These are phyloP conservation scores for Oreotrochilus melanogaster DNA, from an alignment of 2,113 vertebrate genomes.

Conservation along the genomic window DNA sequence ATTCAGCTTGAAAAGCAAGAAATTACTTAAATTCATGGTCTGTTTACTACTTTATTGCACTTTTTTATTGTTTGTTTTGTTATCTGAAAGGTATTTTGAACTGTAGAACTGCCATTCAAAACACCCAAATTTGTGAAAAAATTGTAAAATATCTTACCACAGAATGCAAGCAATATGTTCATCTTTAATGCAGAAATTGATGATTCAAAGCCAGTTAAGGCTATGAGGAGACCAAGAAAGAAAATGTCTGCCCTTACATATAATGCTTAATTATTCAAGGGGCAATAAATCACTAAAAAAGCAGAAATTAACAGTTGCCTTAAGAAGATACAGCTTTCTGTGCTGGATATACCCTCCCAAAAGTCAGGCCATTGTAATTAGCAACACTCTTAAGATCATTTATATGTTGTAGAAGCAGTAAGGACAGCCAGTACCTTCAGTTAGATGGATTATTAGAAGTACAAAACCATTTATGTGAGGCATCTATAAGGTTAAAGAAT, in stretches of 20 bases:
- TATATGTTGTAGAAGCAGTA: not conserved
- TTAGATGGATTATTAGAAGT: not conserved
- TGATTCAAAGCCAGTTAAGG: not conserved
- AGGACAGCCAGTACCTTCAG: not conserved
- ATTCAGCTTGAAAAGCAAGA: constrained; percentile 39
- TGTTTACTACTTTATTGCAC: constrained; percentile 18
- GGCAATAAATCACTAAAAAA: not conserved
- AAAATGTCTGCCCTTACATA: not conserved
- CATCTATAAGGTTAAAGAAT: not conserved
- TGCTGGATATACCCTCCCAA: not conserved
- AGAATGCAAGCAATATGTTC: not conserved
- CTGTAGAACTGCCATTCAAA: constrained; percentile 9
- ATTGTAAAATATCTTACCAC: not conserved
- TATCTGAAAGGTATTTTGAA: constrained; percentile 24
- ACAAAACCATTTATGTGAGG: not conserved
- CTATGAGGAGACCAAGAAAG: not conserved
- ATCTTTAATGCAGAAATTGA: not conserved
- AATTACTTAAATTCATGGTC: constrained; percentile 35
- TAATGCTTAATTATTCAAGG: not conserved
- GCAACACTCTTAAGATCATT: not conserved
- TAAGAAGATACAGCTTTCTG: not conserved
- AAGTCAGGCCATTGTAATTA: not conserved
- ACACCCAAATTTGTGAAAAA: not conserved
- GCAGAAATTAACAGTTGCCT: not conserved
- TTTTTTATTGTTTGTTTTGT: constrained; percentile 35